A percentile compares a stretch with the other conserved stretches of the same genome.
phyloP scores from a whole-genome alignment of 2,113 vertebrate genomes.

The Poecilia latipinna region DNA sequence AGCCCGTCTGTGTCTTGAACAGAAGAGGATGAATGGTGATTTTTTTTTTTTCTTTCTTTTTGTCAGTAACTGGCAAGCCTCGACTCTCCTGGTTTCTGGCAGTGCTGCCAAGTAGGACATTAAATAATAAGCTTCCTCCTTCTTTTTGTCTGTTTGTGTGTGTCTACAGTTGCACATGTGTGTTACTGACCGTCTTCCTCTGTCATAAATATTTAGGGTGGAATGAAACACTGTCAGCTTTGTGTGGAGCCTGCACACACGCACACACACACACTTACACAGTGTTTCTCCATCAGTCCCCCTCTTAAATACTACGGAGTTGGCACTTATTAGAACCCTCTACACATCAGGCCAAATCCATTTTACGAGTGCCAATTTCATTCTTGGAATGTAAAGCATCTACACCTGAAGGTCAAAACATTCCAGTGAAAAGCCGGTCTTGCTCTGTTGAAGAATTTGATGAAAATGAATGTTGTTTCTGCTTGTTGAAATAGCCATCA shows the following conservation, averaged over 20 bases:
- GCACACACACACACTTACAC: constrained; percentile 30
- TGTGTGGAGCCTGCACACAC: constrained; percentile 28
- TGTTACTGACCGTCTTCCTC: constrained; percentile 55
- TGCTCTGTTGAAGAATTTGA: constrained; percentile 40
- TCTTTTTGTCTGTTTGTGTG: constrained; percentile 19
- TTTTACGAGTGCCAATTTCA: constrained; percentile 69
- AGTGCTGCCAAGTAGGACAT: constrained; percentile 70
- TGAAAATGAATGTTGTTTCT: constrained; percentile 59
- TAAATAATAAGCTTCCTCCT: constrained; percentile 70
- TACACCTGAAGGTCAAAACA: constrained; percentile 70
- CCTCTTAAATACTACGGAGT: constrained; percentile 66
- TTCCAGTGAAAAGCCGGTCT: constrained; percentile 57
- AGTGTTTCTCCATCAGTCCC: constrained; percentile 45
- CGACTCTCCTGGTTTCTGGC: constrained; percentile 52
- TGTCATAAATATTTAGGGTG: constrained; percentile 65
- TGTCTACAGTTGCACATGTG: constrained; percentile 36
- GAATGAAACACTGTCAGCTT: constrained; percentile 57
- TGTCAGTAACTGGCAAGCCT: constrained; percentile 58
- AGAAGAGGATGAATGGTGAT: constrained; percentile 59
- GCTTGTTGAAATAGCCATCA: constrained; percentile 50
- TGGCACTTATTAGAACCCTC: constrained; percentile 69
- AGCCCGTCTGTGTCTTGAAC: constrained; percentile 46
- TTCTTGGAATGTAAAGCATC: constrained; percentile 72
- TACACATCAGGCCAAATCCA: constrained; percentile 72
- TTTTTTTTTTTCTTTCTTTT: constrained; percentile 42